Conservation (phyloP, 2,113 vertebrate genomes). For the Dolichotis patagonum region DNA sequence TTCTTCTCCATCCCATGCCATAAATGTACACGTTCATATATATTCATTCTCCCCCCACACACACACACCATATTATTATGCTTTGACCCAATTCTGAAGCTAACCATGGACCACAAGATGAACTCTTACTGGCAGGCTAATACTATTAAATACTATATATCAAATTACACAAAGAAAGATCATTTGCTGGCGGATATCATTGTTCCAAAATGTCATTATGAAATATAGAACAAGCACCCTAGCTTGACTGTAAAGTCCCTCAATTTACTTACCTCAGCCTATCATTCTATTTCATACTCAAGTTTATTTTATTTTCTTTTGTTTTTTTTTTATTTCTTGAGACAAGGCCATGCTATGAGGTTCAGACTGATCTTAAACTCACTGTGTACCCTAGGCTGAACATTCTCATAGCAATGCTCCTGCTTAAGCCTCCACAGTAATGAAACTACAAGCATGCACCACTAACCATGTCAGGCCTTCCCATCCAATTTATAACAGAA, state of each 20-base stretch:
- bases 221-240: background rate
- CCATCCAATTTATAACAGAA: background rate
- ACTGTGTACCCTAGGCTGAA: background rate
- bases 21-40: background rate
- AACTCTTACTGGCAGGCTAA: background rate
- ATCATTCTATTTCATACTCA: background rate
- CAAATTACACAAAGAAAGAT: background rate
- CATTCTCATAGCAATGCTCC: background rate
- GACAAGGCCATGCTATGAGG: background rate
- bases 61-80: background rate
- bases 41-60: background rate
- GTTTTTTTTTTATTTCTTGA: background rate
- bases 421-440: background rate
- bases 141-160: conserved; percentile 22
- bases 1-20: background rate
- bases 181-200: background rate
- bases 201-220: background rate
- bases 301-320: background rate
- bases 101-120: background rate
- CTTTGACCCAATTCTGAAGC: background rate
- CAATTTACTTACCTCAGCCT: background rate
- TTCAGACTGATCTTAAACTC: background rate
- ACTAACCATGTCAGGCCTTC: background rate
- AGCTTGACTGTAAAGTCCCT: background rate
- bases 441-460: background rate